These are phyloP conservation scores for Otolemur crassicaudatus DNA, from an alignment of 2,797 vertebrate species.

Conservation along the genomic window DNA sequence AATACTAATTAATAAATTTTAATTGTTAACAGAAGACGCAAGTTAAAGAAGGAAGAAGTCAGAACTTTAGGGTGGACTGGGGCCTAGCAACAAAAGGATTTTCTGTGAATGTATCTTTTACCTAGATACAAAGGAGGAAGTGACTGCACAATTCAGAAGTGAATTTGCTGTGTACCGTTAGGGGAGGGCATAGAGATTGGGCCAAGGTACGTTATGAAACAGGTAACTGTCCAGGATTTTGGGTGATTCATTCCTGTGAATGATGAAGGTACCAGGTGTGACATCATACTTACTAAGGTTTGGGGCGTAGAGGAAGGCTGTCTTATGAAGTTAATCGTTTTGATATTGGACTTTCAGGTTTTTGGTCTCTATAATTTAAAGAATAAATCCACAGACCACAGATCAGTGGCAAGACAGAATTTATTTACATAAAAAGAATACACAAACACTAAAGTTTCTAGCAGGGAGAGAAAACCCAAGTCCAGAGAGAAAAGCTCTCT, in stretches of 20 bases:
- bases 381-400: no score
- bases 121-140: background rate
- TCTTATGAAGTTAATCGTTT: background rate
- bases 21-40: background rate
- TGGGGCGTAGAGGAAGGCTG: rapidly evolving
- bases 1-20: background rate
- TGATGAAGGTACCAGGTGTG: background rate
- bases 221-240: background rate
- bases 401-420: no score
- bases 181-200: background rate
- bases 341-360: no score
- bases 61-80: background rate
- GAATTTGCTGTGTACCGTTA: background rate
- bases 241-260: background rate
- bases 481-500: no score
- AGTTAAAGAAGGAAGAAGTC: background rate
- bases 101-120: background rate
- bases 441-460: no score
- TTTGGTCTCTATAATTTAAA: no score
- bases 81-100: background rate
- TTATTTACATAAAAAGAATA: no score
- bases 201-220: background rate
- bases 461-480: no score
- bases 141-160: background rate
- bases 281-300: background rate